Percentiles rank a stretch among this genome's conserved stretches.
phyloP scores from a whole-genome alignment of 1,140 invertebrate species.

The Plectrocnemia conspersa region DNA sequence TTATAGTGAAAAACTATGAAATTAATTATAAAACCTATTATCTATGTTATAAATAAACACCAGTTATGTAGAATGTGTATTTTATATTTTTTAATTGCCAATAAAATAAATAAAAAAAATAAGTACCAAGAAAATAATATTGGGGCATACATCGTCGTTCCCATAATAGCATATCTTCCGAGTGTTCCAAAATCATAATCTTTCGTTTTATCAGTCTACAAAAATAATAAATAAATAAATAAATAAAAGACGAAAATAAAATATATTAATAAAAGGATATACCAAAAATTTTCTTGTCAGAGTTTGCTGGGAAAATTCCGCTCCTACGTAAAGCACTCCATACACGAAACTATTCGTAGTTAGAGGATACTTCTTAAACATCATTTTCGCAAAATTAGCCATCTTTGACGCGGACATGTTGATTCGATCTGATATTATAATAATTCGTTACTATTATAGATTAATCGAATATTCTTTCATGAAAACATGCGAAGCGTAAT shows the following conservation, averaged over 20 bases:
- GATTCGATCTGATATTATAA: constrained; percentile 4
- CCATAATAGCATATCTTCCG: constrained; percentile 57
- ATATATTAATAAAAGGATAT: constrained; percentile 21
- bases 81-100: no score
- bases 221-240: constrained; percentile 33
- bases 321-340: constrained; percentile 69
- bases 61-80: no score
- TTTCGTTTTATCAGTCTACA: constrained; percentile 43
- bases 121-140: constrained; percentile 59
- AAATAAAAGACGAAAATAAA: constrained; percentile 29
- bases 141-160: constrained; percentile 56
- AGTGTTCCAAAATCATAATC: constrained; percentile 53
- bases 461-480: not conserved
- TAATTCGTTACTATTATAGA: not conserved
- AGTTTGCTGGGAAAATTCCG: constrained; percentile 73
- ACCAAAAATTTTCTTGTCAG: constrained; percentile 61
- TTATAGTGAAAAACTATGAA: no score
- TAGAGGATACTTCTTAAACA: constrained; percentile 56
- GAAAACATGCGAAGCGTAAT: not conserved
- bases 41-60: no score
- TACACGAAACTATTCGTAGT: constrained; percentile 70
- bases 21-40: no score
- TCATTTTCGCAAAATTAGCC: constrained; percentile 26
- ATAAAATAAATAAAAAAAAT: constrained; percentile 26
- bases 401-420: constrained; percentile 30